phyloP scores from a whole-genome alignment of 92 coral and sea anemone species.

The Bergia sp. region DNA sequence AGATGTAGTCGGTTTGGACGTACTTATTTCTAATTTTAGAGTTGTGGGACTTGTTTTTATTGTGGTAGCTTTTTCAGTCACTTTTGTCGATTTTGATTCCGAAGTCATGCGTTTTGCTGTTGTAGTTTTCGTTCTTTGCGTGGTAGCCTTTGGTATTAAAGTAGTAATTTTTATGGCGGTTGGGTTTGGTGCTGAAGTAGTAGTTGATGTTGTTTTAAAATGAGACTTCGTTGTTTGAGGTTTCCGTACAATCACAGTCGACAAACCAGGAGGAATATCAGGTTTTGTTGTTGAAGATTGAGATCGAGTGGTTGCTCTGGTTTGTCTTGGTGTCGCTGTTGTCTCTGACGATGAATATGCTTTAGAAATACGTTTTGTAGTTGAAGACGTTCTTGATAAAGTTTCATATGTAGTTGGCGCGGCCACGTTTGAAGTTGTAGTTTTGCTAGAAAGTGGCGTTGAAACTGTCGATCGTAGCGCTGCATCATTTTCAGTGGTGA shows the following conservation, averaged over 20 bases:
- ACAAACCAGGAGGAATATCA: not conserved
- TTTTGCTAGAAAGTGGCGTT: not conserved
- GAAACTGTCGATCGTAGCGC: not conserved
- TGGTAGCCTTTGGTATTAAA: not conserved
- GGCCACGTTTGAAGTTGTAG: not conserved
- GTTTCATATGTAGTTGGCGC: not conserved
- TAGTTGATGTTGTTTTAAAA: not conserved
- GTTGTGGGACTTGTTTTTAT: not conserved
- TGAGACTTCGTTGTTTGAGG: slow-evolving; percentile 21
- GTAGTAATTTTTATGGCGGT: slow-evolving; percentile 5
- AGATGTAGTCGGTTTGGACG: not conserved
- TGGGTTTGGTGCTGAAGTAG: slow-evolving; percentile 10
- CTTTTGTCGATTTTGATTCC: not conserved
- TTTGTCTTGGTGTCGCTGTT: slow-evolving; percentile 2
- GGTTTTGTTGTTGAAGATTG: slow-evolving; percentile 7
- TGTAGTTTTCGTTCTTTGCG: slow-evolving; percentile 2
- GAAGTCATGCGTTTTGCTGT: slow-evolving; percentile 11
- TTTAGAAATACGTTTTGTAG: not conserved
- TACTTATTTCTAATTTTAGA: not conserved
- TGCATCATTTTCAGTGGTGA: not conserved
- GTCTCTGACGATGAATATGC: slow-evolving; percentile 11
- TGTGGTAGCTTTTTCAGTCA: not conserved
- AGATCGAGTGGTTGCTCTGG: not conserved
- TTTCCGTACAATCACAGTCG: not conserved
- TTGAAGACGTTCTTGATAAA: not conserved